A percentile compares a stretch with the other conserved stretches of the same genome.
Evolutionary conservation across 1,140 invertebrate genomes (phyloP).

Genomic region (Danaus melanippus): DNA sequence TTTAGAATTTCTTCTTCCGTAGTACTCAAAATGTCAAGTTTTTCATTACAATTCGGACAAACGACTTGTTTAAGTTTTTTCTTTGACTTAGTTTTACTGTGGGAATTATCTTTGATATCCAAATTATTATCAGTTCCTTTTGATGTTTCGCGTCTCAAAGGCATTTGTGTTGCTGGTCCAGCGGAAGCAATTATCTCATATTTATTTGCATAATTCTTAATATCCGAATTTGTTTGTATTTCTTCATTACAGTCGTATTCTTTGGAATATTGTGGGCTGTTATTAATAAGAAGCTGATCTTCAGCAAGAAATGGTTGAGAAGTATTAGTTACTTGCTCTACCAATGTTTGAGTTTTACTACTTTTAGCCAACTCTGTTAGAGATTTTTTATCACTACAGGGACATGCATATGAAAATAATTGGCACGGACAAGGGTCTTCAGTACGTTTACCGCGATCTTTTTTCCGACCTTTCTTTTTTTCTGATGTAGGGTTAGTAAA

Average conservation of each 20-base stretch:
- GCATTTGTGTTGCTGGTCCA: slow-evolving; percentile 11
- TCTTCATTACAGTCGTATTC: slow-evolving; percentile 20
- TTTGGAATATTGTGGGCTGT: slow-evolving; percentile 20
- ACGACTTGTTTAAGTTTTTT: slow-evolving; percentile 33
- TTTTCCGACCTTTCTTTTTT: slow-evolving; percentile 36
- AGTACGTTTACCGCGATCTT: slow-evolving; percentile 32
- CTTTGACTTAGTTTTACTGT: slow-evolving; percentile 18
- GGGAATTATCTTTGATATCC: slow-evolving; percentile 7
- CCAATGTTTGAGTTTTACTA: slow-evolving; percentile 33
- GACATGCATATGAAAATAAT: slow-evolving; percentile 51
- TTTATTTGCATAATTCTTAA: slow-evolving; percentile 16
- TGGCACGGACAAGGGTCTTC: slow-evolving; percentile 54
- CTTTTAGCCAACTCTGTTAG: slow-evolving; percentile 38
- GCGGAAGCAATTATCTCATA: slow-evolving; percentile 18
- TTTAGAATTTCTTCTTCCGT: slow-evolving; percentile 41
- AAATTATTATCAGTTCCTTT: slow-evolving; percentile 3
- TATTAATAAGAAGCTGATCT: slow-evolving; percentile 11
- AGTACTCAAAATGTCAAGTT: slow-evolving; percentile 35
- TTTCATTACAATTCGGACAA: slow-evolving; percentile 55
- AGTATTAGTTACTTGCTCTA: slow-evolving; percentile 40
- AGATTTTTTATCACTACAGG: slow-evolving; percentile 46
- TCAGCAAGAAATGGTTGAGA: slow-evolving; percentile 20
- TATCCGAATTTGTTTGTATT: slow-evolving; percentile 28
- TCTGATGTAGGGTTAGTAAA: slow-evolving; percentile 34
- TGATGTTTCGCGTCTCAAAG: slow-evolving; percentile 17